These are phyloP conservation scores for Zootermopsis nevadensis DNA, from an alignment of 2,888 invertebrate species.

Conservation along the genomic window DNA sequence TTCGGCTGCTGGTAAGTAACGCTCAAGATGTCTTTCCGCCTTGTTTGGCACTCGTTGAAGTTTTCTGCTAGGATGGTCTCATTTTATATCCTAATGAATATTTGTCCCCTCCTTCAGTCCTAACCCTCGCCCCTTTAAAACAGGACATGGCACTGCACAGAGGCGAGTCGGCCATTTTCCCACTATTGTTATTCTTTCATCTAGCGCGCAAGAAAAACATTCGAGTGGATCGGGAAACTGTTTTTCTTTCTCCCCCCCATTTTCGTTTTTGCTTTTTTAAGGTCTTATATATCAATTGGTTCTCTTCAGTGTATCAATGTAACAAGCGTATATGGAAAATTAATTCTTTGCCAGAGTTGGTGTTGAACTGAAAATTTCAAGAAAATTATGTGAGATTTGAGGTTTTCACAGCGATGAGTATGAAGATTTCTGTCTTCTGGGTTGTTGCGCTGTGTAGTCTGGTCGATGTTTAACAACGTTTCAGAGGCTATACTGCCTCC, in stretches of 20 bases:
- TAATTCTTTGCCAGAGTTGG: no score
- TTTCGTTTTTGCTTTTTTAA: constrained; percentile 43
- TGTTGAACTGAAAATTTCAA: no score
- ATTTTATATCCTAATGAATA: constrained; percentile 24
- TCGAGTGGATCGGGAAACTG: constrained; percentile 41
- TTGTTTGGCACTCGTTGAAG: neutral
- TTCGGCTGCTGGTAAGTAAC: neutral
- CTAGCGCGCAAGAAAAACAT: constrained; percentile 45
- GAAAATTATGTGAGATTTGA: no score
- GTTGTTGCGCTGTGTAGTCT: no score
- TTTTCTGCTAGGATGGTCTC: constrained; percentile 1
- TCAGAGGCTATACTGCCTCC: no score
- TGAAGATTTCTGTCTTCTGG: no score
- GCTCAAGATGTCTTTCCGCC: neutral
- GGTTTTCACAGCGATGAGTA: no score
- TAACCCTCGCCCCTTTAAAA: neutral
- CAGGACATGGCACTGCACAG: constrained; percentile 16
- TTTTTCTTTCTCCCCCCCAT: constrained; percentile 42
- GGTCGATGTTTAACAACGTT: no score
- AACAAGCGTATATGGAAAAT: neutral
- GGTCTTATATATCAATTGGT: constrained; percentile 40
- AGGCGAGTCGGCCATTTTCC: constrained; percentile 43
- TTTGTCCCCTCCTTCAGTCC: neutral
- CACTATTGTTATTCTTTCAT: constrained; percentile 51
- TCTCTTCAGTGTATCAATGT: constrained; percentile 2